phyloP scores from a whole-genome alignment of 2,888 invertebrate genomes.

The Drosophila longiperda region DNA sequence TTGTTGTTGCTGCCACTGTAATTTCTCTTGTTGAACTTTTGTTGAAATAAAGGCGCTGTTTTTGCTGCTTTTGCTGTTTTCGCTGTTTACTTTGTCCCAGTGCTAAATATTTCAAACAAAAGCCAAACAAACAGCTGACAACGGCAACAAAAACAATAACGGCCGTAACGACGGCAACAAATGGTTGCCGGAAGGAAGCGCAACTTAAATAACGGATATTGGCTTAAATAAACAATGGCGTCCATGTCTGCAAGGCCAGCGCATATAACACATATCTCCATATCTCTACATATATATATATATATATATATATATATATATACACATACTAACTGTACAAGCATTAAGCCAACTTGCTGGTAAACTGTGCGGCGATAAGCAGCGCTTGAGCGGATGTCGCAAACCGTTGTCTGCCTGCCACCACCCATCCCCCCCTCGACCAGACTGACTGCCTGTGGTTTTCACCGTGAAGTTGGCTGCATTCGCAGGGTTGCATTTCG shows the following conservation, averaged over 20 bases:
- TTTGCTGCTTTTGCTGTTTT: conserved; percentile 58
- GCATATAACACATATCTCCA: conserved; percentile 29
- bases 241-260: conserved; percentile 41
- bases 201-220: conserved; percentile 80
- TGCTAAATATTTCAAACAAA: conserved; percentile 77
- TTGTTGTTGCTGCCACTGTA: conserved; percentile 39
- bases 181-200: conserved; percentile 74
- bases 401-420: conserved; percentile 22
- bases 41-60: conserved; percentile 68
- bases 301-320: conserved; percentile 1
- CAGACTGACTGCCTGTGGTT: conserved; percentile 46
- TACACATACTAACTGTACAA: conserved; percentile 20
- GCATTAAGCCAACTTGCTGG: conserved; percentile 48
- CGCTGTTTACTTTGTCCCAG: conserved; percentile 60
- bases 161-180: conserved; percentile 51
- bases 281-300: conserved; percentile 5
- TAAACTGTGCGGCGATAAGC: conserved; percentile 55
- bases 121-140: conserved; percentile 76
- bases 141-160: conserved; percentile 39
- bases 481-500: conserved; percentile 40
- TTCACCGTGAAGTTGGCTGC: conserved; percentile 48
- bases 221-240: conserved; percentile 79
- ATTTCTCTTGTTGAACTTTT: conserved; percentile 67
- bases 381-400: conserved; percentile 63
- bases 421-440: too few relatives aligned